Base-by-base conservation (phyloP, 2,113 vertebrate genomes). In the Rhynchomys soricoides region DNA sequence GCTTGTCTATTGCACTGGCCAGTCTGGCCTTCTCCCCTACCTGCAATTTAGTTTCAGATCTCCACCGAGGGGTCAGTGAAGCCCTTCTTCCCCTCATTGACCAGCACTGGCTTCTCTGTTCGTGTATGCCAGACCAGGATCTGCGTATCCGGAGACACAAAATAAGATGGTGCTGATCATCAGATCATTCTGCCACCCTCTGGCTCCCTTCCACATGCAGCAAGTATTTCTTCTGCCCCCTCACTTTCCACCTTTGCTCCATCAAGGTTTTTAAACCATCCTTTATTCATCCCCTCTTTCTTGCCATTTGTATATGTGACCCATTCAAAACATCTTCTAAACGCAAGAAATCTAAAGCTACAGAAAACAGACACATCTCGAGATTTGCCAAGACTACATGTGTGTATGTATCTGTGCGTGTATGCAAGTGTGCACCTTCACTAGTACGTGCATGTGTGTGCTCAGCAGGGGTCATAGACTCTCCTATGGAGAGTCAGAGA, bases 101-200 rank as follows among this genome's bases (percentile, higher is more conserved):
- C 99, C 96, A 99, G 99, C 97, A 99, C 99, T 0, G 99, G 99
- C 97, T 99, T 99, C 98, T 99, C 99, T 1, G 99, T 99, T 98
- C 99, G 99, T 0, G 99, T 99, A 97, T 99, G 99, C 99, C 99
- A 99, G 96, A 99, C 99, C 62, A 99, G 99, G 98, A 99, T 99
- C 99, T 99, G 98, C 75, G 94, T 85, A 90, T 48, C 89, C 94
- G 86, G 89, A 98, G 97, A 79, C 96, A 96, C 52, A 55, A 95
- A 96, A 94, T 78, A 81, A 19, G 43, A 2, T 90, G 73, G 19
- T 9, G 37, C 29, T 4, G 43, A 22, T 37, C 34, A 21, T n/a
- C 3, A 52, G 40, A 12, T 64, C 21, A 3, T 66, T 16, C 21
- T 0, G 8, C 26, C 79, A 8, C 55, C 22, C 10, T 55, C 48